Conservation (phyloP, 2,797 vertebrate species). For the Zenarchopterus dispar region DNA sequence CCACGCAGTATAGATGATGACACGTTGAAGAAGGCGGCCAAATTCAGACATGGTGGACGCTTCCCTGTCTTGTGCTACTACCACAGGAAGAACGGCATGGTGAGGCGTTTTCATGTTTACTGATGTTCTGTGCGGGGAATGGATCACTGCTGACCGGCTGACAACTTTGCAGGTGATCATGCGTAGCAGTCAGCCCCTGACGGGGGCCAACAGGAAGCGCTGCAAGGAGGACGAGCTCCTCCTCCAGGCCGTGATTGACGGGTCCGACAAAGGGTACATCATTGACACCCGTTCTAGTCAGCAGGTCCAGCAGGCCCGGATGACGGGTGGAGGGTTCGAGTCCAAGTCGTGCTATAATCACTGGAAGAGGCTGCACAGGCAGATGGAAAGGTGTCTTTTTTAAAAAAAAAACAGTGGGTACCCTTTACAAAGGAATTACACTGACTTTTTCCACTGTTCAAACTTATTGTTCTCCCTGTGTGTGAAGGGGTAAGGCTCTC, state of each 20-base stretch:
- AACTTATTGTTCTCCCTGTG: background rate
- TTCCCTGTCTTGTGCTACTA: conserved; percentile 89
- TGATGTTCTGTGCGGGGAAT: accelerated
- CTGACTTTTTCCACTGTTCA: background rate
- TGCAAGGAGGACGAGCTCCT: conserved; percentile 87
- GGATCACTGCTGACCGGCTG: background rate
- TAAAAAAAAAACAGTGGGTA: no score
- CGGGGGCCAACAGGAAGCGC: conserved; percentile 84
- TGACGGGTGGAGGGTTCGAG: conserved; percentile 85
- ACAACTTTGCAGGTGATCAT: conserved; percentile 82
- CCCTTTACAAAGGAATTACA: background rate
- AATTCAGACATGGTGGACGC: conserved; percentile 86
- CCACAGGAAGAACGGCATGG: conserved; percentile 82
- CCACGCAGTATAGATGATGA: conserved; percentile 76
- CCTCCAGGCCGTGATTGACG: conserved; percentile 74
- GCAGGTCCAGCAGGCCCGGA: conserved; percentile 85
- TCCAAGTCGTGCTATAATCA: conserved; percentile 81
- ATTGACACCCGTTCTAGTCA: conserved; percentile 86
- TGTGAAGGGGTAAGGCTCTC: conserved; percentile 83
- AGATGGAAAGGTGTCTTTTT: conserved; percentile 85
- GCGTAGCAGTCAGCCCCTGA: conserved; percentile 87
- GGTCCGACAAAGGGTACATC: conserved; percentile 80
- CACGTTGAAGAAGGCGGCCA: conserved; percentile 74
- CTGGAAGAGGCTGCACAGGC: conserved; percentile 86
- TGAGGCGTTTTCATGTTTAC: conserved; percentile 41